A percentile compares a stretch with the other conserved stretches of the same genome.
phyloP scores from a whole-genome alignment of 2,888 invertebrate species.

The Xylocampa areola region DNA sequence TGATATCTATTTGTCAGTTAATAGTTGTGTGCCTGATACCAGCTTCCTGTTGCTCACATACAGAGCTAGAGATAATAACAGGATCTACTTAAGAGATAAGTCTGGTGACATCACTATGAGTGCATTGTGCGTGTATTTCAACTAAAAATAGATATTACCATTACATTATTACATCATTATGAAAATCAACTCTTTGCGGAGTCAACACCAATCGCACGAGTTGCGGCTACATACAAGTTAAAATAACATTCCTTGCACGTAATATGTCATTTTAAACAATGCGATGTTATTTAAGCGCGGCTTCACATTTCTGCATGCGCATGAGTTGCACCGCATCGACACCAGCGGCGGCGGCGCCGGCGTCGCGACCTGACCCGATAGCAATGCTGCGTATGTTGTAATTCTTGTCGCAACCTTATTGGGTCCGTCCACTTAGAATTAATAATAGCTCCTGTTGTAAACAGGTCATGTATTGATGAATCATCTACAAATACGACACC shows the following conservation, averaged over 20 bases:
- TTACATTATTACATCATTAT: slow-evolving; percentile 37
- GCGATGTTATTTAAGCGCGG: slow-evolving; percentile 37
- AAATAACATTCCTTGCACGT: slow-evolving; percentile 33
- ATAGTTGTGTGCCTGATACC: slow-evolving; percentile 43
- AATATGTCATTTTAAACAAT: slow-evolving; percentile 50
- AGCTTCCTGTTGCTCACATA: slow-evolving; percentile 56
- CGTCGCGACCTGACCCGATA: slow-evolving; percentile 49
- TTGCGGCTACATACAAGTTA: slow-evolving; percentile 19
- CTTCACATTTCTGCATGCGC: slow-evolving; percentile 54
- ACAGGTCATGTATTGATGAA: slow-evolving; percentile 56
- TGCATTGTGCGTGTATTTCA: slow-evolving; percentile 15
- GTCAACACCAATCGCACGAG: slow-evolving; percentile 17
- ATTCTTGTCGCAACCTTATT: slow-evolving; percentile 56
- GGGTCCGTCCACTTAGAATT: slow-evolving; percentile 50
- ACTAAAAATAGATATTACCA: slow-evolving; percentile 19
- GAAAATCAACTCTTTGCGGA: slow-evolving; percentile 35
- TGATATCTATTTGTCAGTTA: slow-evolving; percentile 64
- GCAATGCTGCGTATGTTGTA: slow-evolving; percentile 57
- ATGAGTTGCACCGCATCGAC: slow-evolving; percentile 36
- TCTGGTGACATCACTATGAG: slow-evolving; percentile 25
- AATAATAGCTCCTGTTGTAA: slow-evolving; percentile 57
- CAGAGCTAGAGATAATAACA: slow-evolving; percentile 42
- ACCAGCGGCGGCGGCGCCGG: slow-evolving; percentile 57
- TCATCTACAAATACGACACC: slow-evolving; percentile 59
- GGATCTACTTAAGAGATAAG: slow-evolving; percentile 44